Evolutionary conservation across 2,888 invertebrate species (phyloP).

Genomic region (Hesperia comma): DNA sequence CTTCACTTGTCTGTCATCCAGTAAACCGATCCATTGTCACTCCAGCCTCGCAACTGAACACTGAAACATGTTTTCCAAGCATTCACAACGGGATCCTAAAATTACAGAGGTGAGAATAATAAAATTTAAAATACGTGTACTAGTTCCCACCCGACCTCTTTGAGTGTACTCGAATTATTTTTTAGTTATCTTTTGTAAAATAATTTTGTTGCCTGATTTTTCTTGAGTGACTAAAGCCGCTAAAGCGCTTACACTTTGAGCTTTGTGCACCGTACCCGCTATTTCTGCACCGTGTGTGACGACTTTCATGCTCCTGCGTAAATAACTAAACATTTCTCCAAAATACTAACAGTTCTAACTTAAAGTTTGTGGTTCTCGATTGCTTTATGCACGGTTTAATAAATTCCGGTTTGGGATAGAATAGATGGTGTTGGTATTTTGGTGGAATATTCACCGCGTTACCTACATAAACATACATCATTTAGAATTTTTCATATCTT

Average conservation of each 20-base stretch:
- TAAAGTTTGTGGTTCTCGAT: conserved; percentile 51
- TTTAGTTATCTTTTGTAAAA: conserved; percentile 15
- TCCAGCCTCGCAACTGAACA: conserved; percentile 61
- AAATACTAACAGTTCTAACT: conserved; percentile 80
- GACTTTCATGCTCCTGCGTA: conserved; percentile 55
- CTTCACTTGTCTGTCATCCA: conserved; percentile 45
- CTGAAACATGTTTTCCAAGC: conserved; percentile 79
- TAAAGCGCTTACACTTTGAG: conserved; percentile 64
- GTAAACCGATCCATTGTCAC: conserved; percentile 72
- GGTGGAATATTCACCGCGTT: conserved; percentile 71
- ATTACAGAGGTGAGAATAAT: conserved; percentile 72
- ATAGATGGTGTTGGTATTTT: conserved; percentile 83
- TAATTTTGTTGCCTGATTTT: conserved; percentile 24
- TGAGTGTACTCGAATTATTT: conserved; percentile 10
- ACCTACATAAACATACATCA: conserved; percentile 65
- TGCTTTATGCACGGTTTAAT: conserved; percentile 64
- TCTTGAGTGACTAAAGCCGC: conserved; percentile 45
- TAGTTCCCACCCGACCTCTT: conserved; percentile 25
- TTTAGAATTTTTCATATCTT: neutral
- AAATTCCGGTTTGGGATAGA: conserved; percentile 56
- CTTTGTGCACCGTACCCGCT: conserved; percentile 69
- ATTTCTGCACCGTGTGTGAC: conserved; percentile 60
- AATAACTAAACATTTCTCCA: conserved; percentile 69
- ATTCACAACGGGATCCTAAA: conserved; percentile 69
- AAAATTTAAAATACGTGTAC: conserved; percentile 22